Evolutionary conservation across 2,888 invertebrate species (phyloP), one percentile per base, ranked within the genome.

Genomic region (Parochlus steinenii): DNA sequence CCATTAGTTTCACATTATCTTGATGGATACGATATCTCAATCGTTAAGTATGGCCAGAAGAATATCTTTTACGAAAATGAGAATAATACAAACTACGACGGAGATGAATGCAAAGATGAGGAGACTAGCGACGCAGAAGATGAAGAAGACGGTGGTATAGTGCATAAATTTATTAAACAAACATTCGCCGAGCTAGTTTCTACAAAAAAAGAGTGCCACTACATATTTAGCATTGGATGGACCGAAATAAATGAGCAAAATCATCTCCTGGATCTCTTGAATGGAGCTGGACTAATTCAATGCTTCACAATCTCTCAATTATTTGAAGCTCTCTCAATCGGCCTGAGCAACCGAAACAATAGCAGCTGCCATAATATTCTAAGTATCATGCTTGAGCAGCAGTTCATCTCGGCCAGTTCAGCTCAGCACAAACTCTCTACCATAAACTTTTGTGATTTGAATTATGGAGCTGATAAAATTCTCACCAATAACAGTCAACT

Each of bases 1-100:
- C 74, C 75, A 3, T 62, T 77, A 48, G 66, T 76, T 15, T 69
- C 68, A 46, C 67, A 70, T 44, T 69, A 77, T 43, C 52, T 77
- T 31, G 76, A 77, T 55, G 79, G 79, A 14, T 76, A 75, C 49
- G 77, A 78, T 57, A 72, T 76, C n/a, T 77, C 76, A 2, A 67
- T 77, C 25, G 72, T 77, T 7, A 67, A 73, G 17, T 69, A 74
- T 47, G 77, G 77, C 0, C 74, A 79, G 50, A 57, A 61, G 7
- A 64, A 36, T 18, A 12, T 36, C 4, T 36, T 36, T 18, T 36
- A 30, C 74, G 75, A 18, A 63, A 12, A 12, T 6, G 27, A 18
- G n/a, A 29, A 34, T 6, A 27, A 18, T 12, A 8, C 8, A 11
- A 12, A 6, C 5, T 15, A 20, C 27, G 27, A 34, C 28, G 30